phyloP scores from a whole-genome alignment of 1,140 invertebrate species.

The Nebria ingens region DNA sequence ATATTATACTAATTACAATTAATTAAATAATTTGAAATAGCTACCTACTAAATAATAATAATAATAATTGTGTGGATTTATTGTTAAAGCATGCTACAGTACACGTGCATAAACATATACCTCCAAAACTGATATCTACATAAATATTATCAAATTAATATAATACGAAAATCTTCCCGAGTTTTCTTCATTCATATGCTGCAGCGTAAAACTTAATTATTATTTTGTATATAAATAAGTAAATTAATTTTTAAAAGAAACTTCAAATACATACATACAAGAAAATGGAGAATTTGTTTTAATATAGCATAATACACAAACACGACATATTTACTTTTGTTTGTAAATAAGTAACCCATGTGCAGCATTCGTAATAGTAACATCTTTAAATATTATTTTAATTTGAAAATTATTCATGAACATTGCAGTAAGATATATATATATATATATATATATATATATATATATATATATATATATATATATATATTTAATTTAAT shows the following conservation, averaged over 20 bases:
- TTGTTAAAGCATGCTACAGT: not conserved
- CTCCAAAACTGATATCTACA: not conserved
- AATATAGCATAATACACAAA: slow-evolving; percentile 6
- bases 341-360: slow-evolving; percentile 3
- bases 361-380: slow-evolving; percentile 8
- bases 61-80: too few relatives aligned
- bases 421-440: not conserved
- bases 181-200: not conserved
- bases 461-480: too few relatives aligned
- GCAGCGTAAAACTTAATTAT: not conserved
- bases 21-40: too few relatives aligned
- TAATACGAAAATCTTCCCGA: not conserved
- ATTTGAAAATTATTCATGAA: slow-evolving; percentile 1
- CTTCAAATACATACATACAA: not conserved
- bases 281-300: not conserved
- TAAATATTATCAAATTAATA: not conserved
- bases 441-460: too few relatives aligned
- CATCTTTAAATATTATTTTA: slow-evolving; percentile 9
- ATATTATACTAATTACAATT: too few relatives aligned
- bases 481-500: too few relatives aligned
- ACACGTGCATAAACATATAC: not conserved
- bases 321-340: not conserved
- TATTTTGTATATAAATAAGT: slow-evolving; percentile 7
- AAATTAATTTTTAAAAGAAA: not conserved
- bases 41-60: too few relatives aligned